These are phyloP conservation scores for Junonia oenone DNA, from an alignment of 2,888 invertebrate species.

Conservation along the genomic window DNA sequence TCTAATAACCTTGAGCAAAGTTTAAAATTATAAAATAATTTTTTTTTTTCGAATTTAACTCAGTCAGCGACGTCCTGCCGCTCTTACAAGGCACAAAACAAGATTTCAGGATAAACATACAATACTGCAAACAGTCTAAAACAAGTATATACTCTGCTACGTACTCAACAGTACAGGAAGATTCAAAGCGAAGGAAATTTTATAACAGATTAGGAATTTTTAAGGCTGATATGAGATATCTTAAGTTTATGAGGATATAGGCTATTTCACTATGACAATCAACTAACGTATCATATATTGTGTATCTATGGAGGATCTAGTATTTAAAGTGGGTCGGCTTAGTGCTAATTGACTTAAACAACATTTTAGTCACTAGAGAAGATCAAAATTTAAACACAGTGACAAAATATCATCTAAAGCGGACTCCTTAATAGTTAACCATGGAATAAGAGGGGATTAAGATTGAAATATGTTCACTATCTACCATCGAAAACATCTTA, in stretches of 20 bases:
- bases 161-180: constrained; percentile 34
- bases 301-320: constrained; percentile 19
- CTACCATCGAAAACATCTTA: constrained; percentile 44
- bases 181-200: constrained; percentile 34
- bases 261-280: constrained; percentile 25
- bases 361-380: constrained; percentile 21
- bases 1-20: background rate
- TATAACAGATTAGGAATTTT: constrained; percentile 37
- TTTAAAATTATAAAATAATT: background rate
- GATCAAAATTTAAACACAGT: constrained; percentile 7
- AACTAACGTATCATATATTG: constrained; percentile 17
- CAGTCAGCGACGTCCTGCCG: constrained; percentile 46
- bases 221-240: constrained; percentile 34
- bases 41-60: background rate
- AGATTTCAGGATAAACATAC: constrained; percentile 44
- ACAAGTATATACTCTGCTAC: constrained; percentile 35
- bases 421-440: constrained; percentile 48
- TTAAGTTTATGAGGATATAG: constrained; percentile 27
- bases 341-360: constrained; percentile 27
- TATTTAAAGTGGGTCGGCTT: constrained; percentile 33
- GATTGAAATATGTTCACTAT: constrained; percentile 50
- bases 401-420: constrained; percentile 41
- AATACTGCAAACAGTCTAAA: constrained; percentile 32
- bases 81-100: constrained; percentile 70
- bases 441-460: constrained; percentile 55